phyloP scores from a whole-genome alignment of 2,113 vertebrate genomes.

The Cacatua alba region DNA sequence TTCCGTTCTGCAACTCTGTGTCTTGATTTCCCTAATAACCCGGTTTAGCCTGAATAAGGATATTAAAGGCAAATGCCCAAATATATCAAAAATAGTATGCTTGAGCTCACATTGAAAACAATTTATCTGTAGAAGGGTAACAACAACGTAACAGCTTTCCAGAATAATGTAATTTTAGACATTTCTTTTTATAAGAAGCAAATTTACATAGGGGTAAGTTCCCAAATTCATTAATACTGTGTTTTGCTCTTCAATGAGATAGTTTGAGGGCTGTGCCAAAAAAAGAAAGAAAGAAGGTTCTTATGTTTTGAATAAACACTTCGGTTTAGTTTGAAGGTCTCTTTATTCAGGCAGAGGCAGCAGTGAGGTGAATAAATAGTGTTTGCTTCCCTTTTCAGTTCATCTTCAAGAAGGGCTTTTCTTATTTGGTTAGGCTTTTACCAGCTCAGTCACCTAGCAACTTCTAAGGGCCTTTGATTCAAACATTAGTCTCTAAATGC shows the following conservation, averaged over 20 bases:
- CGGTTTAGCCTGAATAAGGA: neutral
- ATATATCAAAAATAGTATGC: neutral
- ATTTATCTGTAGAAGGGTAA: neutral
- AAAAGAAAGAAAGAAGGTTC: constrained; percentile 12
- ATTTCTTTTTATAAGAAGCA: neutral
- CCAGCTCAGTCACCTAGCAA: constrained; percentile 39
- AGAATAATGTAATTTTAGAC: neutral
- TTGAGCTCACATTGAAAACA: neutral
- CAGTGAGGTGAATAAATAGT: constrained; percentile 36
- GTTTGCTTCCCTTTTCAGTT: constrained; percentile 43
- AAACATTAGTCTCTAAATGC: neutral
- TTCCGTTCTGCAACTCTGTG: neutral
- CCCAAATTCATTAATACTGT: neutral
- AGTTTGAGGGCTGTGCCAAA: neutral
- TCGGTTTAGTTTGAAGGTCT: neutral
- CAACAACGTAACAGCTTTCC: neutral
- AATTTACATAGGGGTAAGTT: neutral
- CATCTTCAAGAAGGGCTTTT: constrained; percentile 37
- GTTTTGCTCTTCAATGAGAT: neutral
- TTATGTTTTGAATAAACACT: neutral
- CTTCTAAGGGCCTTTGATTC: neutral
- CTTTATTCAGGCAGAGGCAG: constrained; percentile 3
- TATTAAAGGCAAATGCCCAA: neutral
- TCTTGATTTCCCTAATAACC: neutral
- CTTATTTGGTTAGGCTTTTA: neutral